Conservation (phyloP, 1,140 invertebrate genomes). For the Drosophila guanche region DNA sequence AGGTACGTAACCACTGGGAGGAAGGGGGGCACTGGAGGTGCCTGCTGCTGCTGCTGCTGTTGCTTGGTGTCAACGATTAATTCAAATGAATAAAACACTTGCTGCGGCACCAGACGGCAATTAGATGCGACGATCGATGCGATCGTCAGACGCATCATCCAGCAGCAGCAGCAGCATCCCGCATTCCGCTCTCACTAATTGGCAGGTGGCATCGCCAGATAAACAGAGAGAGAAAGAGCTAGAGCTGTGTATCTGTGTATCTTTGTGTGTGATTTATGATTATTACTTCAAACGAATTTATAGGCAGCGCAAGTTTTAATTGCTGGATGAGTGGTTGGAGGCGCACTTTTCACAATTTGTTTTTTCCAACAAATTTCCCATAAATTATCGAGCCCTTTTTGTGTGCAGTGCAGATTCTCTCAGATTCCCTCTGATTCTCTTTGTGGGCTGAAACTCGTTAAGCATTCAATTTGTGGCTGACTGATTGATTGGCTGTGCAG, state of each 20-base stretch:
- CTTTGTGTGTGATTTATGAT: conserved; percentile 55
- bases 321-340: conserved; percentile 30
- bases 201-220: conserved; percentile 23
- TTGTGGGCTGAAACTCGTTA: no score
- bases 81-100: conserved; percentile 60
- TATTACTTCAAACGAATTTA: conserved; percentile 62
- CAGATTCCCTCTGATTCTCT: not conserved
- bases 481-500: no score
- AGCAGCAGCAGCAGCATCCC: conserved; percentile 22
- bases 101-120: conserved; percentile 38
- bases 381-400: conserved; percentile 25
- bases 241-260: not conserved
- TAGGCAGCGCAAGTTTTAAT: conserved; percentile 53
- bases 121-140: conserved; percentile 47
- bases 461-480: no score
- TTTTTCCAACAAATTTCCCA: conserved; percentile 62
- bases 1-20: conserved; percentile 33
- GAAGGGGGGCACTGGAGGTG: not conserved
- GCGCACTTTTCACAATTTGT: conserved; percentile 59
- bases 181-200: conserved; percentile 42
- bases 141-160: conserved; percentile 40
- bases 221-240: not conserved
- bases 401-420: conserved; percentile 1
- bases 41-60: not conserved
- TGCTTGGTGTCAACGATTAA: conserved; percentile 35